Conservation (phyloP, 2,888 invertebrate genomes). For the Metacarcinus magister region DNA sequence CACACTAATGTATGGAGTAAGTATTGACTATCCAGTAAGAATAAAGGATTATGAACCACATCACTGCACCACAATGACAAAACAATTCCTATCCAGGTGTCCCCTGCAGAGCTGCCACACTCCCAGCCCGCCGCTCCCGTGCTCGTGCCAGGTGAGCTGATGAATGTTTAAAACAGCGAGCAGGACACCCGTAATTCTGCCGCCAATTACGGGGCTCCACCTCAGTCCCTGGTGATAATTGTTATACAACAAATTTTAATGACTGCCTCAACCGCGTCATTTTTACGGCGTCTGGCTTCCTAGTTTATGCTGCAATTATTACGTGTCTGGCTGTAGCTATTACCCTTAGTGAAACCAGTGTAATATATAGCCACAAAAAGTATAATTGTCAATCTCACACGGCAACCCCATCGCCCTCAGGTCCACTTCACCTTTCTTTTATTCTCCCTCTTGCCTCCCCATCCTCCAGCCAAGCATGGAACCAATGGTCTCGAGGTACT, state of each 20-base stretch:
- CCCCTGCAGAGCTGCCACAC: not conserved
- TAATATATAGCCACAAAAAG: not conserved
- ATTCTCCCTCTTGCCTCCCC: not conserved
- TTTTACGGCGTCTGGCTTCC: not conserved
- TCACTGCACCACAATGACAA: not conserved
- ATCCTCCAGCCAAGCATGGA: not conserved
- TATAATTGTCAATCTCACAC: not conserved
- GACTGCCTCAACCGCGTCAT: not conserved
- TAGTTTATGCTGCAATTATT: conserved; percentile 1
- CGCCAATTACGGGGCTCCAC: not conserved
- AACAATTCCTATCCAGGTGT: not conserved
- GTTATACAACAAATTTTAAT: not conserved
- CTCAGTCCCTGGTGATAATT: not conserved
- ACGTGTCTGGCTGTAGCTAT: conserved; percentile 33
- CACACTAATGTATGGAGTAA: not conserved
- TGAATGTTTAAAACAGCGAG: not conserved
- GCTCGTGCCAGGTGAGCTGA: not conserved
- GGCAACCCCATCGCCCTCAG: not conserved
- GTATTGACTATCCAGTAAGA: not conserved
- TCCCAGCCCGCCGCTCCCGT: not conserved
- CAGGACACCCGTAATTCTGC: not conserved
- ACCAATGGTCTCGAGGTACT: not conserved
- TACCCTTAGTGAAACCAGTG: not conserved
- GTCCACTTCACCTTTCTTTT: no score
- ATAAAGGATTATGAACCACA: not conserved